Base-by-base conservation (phyloP, 2,888 invertebrate species). In the Desoria tigrina region DNA sequence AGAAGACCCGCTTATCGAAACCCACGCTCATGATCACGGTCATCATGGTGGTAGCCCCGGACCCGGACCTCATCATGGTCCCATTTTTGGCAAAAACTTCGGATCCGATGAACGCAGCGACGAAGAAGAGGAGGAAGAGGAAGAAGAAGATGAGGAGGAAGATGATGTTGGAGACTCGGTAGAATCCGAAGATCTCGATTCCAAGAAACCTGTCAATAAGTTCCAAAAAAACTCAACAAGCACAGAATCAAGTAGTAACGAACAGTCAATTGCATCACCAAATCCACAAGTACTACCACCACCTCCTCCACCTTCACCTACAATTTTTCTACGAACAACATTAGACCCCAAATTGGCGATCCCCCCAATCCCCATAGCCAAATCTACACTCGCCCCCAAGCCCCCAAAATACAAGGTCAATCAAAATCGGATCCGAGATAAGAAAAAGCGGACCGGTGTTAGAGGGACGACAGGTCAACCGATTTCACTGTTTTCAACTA, bases 91-190 rank as follows among this genome's bases (percentile, higher is more conserved):
- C 6, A 4, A n/a, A 18, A 16, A 45, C 28, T 51, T 18, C 23
- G 55, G 32, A 4, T 59, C 50, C 28, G 58, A 57, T 4, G 57
- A 60, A 1, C 50, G 57, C 42, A 54, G 49, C 11, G 58, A 53
- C 11, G 49, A 58, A 24, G 63, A 68, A 42, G 60, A 63, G 27
- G 66, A 63, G 11, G 68, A 64, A 1, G 65, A 65, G 27, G 61
- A 65, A n/a, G 65, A 57, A 14, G 37, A 62, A 28, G 42, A 61
- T 21, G 57, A 58, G 1, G 42, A 53, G 1, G 60, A 65, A 18
- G 49, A 56, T n/a, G 37, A 50, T 11, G 11, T 32, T 21, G 56
- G 32, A 23, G 59, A 61, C 32, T 32, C 28, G n/a, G 53, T 55
- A 16, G 59, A 68, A 9, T 57, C 61, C 6, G 63, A 61, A 28